Evolutionary conservation across 2,113 vertebrate genomes (phyloP).

Genomic region (Vidua macroura): DNA sequence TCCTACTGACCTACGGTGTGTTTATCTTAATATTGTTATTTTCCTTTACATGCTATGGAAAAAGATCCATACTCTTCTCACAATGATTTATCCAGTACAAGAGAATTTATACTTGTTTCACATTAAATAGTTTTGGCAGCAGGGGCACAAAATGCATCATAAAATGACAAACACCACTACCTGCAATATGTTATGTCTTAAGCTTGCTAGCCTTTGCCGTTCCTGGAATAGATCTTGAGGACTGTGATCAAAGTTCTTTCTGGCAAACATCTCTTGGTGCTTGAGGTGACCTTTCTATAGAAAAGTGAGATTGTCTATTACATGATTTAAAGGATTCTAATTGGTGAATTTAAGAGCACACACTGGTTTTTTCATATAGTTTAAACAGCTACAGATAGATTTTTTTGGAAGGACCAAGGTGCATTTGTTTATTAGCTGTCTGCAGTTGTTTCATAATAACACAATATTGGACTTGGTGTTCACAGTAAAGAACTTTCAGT

Average conservation of each 20-base stretch:
- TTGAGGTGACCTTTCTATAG: background rate
- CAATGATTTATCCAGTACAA: background rate
- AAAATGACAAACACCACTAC: background rate
- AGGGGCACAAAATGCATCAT: background rate
- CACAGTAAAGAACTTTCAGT: background rate
- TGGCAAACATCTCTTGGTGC: background rate
- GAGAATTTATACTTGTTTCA: background rate
- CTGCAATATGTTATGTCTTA: background rate
- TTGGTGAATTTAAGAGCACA: background rate
- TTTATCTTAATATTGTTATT: slow-evolving; percentile 7
- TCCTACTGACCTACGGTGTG: background rate
- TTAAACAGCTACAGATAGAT: background rate
- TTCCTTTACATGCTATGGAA: background rate
- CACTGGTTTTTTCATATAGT: background rate
- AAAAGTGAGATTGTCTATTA: background rate
- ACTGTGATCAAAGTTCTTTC: background rate
- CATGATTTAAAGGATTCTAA: background rate
- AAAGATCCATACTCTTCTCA: background rate
- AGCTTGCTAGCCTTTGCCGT: background rate
- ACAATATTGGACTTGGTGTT: background rate
- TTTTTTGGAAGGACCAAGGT: rapidly evolving
- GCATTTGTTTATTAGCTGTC: background rate
- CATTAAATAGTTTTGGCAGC: background rate
- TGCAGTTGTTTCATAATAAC: background rate
- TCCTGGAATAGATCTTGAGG: background rate